A percentile compares a stretch with the other conserved stretches of the same genome.
Evolutionary conservation across 2,113 vertebrate genomes (phyloP).

Genomic region (Butastur rufipennis): DNA sequence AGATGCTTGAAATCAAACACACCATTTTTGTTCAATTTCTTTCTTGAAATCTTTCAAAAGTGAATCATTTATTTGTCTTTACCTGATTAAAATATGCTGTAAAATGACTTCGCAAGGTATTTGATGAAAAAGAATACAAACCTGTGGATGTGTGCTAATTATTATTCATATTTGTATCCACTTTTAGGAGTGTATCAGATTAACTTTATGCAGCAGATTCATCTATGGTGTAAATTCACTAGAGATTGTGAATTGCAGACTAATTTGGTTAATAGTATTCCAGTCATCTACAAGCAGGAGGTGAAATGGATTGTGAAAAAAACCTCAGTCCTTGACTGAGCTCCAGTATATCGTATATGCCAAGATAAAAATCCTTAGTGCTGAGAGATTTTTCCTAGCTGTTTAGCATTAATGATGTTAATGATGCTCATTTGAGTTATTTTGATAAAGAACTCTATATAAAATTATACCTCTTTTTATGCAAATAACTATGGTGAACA

Average conservation of each 20-base stretch:
- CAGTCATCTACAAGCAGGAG: not conserved
- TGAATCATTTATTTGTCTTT: not conserved
- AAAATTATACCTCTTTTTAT: not conserved
- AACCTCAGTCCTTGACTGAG: not conserved
- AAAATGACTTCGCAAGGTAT: not conserved
- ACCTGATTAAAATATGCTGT: not conserved
- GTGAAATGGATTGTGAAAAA: not conserved
- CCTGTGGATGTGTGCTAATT: not conserved
- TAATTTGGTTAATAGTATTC: not conserved
- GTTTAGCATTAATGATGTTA: not conserved
- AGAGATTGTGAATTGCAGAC: not conserved
- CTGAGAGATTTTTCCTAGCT: not conserved
- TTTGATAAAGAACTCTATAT: not conserved
- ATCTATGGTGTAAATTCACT: not conserved
- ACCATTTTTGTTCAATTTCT: not conserved
- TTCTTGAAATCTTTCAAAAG: not conserved
- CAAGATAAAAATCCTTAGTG: not conserved
- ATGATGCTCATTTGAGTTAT: not conserved
- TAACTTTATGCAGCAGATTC: not conserved
- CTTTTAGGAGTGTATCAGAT: not conserved
- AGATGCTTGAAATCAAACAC: not conserved
- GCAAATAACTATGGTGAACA: not conserved
- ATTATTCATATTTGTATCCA: not conserved
- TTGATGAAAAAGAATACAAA: not conserved
- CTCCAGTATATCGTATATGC: not conserved